phyloP scores from a whole-genome alignment of 2,888 invertebrate genomes.

The Rotaria socialis region DNA sequence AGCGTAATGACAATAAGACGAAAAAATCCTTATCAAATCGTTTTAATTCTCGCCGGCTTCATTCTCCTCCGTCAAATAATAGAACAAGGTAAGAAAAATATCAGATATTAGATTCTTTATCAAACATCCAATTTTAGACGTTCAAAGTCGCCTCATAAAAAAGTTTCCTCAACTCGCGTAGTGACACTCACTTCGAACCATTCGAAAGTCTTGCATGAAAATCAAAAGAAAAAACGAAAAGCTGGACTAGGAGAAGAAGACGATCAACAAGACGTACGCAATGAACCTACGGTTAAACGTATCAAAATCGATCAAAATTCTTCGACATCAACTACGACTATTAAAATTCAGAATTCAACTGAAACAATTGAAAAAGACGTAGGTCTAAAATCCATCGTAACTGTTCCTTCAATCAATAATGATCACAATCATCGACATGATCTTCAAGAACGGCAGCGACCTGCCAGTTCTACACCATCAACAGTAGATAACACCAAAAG shows the following conservation, averaged over 20 bases:
- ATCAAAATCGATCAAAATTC: neutral
- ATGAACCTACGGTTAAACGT: neutral
- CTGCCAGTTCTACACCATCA: neutral
- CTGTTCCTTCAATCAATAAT: neutral
- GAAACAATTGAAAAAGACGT: neutral
- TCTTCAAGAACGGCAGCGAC: neutral
- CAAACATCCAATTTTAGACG: neutral
- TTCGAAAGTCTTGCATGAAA: too few relatives aligned
- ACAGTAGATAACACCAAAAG: neutral
- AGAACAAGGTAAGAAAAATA: neutral
- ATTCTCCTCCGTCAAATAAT: neutral
- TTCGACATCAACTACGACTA: neutral
- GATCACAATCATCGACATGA: neutral
- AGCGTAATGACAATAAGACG: neutral
- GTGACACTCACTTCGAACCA: neutral
- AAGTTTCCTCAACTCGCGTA: neutral
- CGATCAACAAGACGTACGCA: neutral
- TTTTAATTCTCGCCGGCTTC: neutral
- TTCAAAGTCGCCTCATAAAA: neutral
- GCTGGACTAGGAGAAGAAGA: too few relatives aligned
- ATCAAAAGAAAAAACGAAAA: too few relatives aligned
- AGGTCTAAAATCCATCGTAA: neutral
- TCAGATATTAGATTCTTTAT: too few relatives aligned
- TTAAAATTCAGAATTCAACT: neutral
- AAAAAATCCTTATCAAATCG: neutral